Evolutionary conservation across 1,140 invertebrate genomes (phyloP).

Genomic region (Drosophila pachea): DNA sequence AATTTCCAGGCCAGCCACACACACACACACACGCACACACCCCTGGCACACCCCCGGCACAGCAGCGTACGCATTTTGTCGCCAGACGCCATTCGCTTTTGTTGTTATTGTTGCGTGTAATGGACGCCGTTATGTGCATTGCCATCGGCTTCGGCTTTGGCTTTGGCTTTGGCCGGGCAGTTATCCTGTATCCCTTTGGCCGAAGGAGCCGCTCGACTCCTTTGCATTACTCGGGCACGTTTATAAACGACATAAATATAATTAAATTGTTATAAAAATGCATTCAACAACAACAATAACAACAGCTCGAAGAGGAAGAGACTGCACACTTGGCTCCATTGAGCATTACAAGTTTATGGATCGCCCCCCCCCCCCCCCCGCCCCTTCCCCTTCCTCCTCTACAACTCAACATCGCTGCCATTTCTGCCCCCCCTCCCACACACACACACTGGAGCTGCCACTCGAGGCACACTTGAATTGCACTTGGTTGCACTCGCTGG

Average conservation of each 20-base stretch:
- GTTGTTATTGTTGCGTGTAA: slow-evolving; percentile 61
- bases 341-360: slow-evolving; percentile 35
- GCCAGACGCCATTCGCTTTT: slow-evolving; percentile 65
- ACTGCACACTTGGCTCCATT: slow-evolving; percentile 47
- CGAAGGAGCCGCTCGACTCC: neutral
- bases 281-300: slow-evolving; percentile 33
- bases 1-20: no score
- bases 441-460: neutral
- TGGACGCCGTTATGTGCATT: slow-evolving; percentile 66
- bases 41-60: no score
- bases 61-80: slow-evolving; percentile 52
- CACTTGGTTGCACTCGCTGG: slow-evolving; percentile 27
- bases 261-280: slow-evolving; percentile 76
- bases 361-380: neutral
- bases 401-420: neutral
- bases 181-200: slow-evolving; percentile 16
- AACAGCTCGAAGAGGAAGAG: slow-evolving; percentile 4
- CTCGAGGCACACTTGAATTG: slow-evolving; percentile 37
- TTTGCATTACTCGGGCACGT: neutral
- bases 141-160: slow-evolving; percentile 22
- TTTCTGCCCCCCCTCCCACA: neutral
- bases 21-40: slow-evolving; percentile 23
- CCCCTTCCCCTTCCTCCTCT: neutral
- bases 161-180: slow-evolving; percentile 62
- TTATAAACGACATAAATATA: slow-evolving; percentile 64